Evolutionary conservation across 1,140 invertebrate species (phyloP).

Genomic region (Euschistus heros): DNA sequence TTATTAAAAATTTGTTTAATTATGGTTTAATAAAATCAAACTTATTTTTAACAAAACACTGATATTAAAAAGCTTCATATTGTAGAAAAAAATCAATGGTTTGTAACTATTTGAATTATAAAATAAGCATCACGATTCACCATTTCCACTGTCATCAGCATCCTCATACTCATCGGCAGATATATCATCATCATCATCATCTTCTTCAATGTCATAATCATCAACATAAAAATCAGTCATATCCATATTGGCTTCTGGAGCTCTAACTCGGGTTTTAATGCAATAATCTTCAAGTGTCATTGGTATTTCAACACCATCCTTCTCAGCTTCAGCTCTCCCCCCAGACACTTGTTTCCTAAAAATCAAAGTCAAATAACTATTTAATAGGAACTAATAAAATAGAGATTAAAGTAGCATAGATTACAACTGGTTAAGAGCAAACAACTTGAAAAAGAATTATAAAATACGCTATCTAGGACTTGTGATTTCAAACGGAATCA

Average conservation of each 20-base stretch:
- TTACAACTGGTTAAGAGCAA: too few species aligned
- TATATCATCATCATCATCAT: constrained; percentile 46
- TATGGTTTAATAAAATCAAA: neutral
- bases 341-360: constrained; percentile 90
- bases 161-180: constrained; percentile 50
- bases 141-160: constrained; percentile 70
- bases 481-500: too few species aligned
- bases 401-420: neutral
- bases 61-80: constrained; percentile 10
- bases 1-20: too few species aligned
- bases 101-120: constrained; percentile 7
- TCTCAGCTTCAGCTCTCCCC: constrained; percentile 87
- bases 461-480: too few species aligned
- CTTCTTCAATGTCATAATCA: constrained; percentile 70
- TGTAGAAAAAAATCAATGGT: constrained; percentile 11
- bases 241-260: constrained; percentile 63
- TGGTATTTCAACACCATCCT: constrained; percentile 93
- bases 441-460: too few species aligned
- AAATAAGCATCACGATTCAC: constrained; percentile 39
- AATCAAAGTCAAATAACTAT: constrained; percentile 28
- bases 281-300: constrained; percentile 97
- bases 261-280: constrained; percentile 79
- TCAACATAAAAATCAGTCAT: constrained; percentile 91
- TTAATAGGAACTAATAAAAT: neutral
- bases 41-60: neutral